phyloP scores from a whole-genome alignment of 2,113 vertebrate species.

The Dasypus novemcinctus region DNA sequence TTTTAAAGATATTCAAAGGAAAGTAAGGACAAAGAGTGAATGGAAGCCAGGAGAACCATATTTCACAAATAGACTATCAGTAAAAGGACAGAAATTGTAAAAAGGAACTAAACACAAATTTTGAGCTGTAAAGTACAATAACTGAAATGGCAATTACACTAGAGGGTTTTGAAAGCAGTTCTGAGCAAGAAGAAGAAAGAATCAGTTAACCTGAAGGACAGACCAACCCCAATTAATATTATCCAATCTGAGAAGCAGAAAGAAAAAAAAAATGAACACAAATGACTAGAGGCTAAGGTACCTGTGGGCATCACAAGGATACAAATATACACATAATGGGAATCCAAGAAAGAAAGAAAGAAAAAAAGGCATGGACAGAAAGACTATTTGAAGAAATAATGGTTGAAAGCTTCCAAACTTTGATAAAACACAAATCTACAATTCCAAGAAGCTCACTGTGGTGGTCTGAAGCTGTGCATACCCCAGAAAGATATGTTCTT shows the following conservation, averaged over 20 bases:
- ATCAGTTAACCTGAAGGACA: background rate
- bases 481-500: too few species aligned
- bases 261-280: background rate
- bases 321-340: background rate
- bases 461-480: too few species aligned
- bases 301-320: too few species aligned
- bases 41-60: background rate
- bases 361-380: background rate
- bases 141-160: too few species aligned
- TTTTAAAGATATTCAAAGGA: background rate
- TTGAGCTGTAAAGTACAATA: too few species aligned
- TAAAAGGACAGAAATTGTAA: background rate
- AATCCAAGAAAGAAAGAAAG: background rate
- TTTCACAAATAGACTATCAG: background rate
- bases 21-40: background rate
- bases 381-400: too few species aligned
- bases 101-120: too few species aligned
- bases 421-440: background rate
- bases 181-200: too few species aligned
- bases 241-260: background rate
- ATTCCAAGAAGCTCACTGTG: background rate
- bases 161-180: too few species aligned
- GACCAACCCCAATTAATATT: background rate
- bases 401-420: background rate
- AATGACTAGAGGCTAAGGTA: too few species aligned